Base-by-base conservation (phyloP, 2,113 vertebrate species). In the Hiodon tergisus region DNA sequence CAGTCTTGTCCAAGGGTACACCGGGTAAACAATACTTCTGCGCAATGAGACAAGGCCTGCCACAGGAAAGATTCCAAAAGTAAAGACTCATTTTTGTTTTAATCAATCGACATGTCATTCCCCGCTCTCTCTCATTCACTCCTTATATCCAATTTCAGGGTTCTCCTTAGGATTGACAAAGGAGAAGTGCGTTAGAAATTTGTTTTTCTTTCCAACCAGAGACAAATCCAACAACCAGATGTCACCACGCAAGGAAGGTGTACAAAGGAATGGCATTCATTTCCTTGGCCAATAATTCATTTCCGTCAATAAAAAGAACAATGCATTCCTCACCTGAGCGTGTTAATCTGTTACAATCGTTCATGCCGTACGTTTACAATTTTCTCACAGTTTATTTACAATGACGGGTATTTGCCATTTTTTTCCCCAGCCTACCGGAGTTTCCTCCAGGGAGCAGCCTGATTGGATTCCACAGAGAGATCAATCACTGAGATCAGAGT, bases 401-500 rank as follows among this genome's bases (percentile, higher is more conserved):
- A n/a, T 16, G 61, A 63, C 16, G 14, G 60, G 61, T 11, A 2
- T 9, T 51, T n/a, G 8, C 48, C n/a, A 14, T n/a, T 51, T 47
- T 72, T 50, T 72, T 62, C 2, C 2, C 31, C 51, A 4, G 13
- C 61, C 5, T 0, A 5, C 47, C 2, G 47, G 2, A 7, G 60
- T 62, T 5, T 48, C 50, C 51, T 11, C 59, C 1, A 4, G 60
- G 72, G 16, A 54, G 17, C 79, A 74, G 76, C 78, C 81, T 83
- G 85, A 87, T 89, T 88, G 83, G 84, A 87, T 88, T 86, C 76
- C 86, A 88, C 82, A 88, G 84, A 79, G 75, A 83, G 87, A 87
- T 88, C 84, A 83, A 87, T 85, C 82, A 75, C 59, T 83, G 86
- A 86, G 87, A 87, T 88, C 85, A 85, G 81, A 83, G 67, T 82